These are phyloP conservation scores for Carcina quercana DNA, from an alignment of 2,888 invertebrate species.

Conservation along the genomic window DNA sequence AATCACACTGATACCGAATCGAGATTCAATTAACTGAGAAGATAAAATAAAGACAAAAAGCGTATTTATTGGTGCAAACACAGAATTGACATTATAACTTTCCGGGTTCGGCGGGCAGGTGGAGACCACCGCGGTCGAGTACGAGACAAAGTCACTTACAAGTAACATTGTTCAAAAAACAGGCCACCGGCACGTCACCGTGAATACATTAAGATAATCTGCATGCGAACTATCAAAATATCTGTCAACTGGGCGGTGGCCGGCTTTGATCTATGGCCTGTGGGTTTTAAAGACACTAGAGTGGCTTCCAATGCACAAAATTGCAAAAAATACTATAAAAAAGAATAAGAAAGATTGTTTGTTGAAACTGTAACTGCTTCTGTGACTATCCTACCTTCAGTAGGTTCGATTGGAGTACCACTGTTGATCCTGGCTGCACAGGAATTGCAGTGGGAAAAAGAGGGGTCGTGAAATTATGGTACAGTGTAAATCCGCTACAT, in stretches of 20 bases:
- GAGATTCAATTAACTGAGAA: too few species aligned
- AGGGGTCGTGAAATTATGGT: too few species aligned
- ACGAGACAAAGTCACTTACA: conserved; percentile 64
- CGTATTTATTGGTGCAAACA: conserved; percentile 22
- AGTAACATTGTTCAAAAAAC: conserved; percentile 60
- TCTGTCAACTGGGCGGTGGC: conserved; percentile 57
- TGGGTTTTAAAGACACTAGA: too few species aligned
- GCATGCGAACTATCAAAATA: conserved; percentile 59
- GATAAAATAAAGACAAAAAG: too few species aligned
- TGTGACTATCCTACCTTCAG: too few species aligned
- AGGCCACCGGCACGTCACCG: conserved; percentile 57
- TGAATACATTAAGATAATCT: conserved; percentile 64
- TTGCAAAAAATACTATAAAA: conserved; percentile 24
- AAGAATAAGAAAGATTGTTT: too few species aligned
- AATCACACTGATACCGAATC: too few species aligned
- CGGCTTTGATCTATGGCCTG: conserved; percentile 50
- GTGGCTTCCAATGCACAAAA: conserved; percentile 3
- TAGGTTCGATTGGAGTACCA: too few species aligned
- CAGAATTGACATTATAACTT: conserved; percentile 54
- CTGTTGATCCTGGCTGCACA: too few species aligned
- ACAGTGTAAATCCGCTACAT: too few species aligned
- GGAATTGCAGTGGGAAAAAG: too few species aligned
- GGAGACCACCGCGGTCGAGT: conserved; percentile 46
- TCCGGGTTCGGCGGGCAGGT: conserved; percentile 50
- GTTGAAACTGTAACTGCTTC: too few species aligned